These are phyloP conservation scores for Mystacides longicornis DNA, from an alignment of 2,888 invertebrate species.

Conservation along the genomic window DNA sequence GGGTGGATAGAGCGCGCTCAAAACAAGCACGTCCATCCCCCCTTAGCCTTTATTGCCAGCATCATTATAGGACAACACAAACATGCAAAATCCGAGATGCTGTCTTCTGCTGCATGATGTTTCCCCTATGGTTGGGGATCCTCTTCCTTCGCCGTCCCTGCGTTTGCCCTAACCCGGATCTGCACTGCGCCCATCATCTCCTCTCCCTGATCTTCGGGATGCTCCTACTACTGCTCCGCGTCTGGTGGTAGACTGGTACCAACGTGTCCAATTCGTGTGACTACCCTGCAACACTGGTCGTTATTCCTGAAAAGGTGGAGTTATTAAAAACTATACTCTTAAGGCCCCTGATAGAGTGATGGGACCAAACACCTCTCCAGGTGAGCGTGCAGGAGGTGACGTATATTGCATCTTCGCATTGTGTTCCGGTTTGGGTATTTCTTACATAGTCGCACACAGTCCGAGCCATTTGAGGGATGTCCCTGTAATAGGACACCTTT, in stretches of 20 bases:
- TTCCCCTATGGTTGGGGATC: no score
- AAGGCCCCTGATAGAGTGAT: background rate
- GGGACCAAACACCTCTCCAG: background rate
- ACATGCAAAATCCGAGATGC: no score
- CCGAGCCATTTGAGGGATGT: background rate
- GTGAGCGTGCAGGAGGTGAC: background rate
- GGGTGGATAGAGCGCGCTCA: no score
- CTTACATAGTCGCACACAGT: background rate
- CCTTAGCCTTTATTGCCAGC: no score
- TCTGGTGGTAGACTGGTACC: background rate
- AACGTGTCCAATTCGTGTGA: background rate
- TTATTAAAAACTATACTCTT: background rate
- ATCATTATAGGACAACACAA: no score
- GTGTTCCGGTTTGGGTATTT: background rate
- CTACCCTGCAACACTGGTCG: conserved; percentile 1
- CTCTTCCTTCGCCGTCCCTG: no score
- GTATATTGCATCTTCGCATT: background rate
- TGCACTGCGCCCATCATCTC: no score
- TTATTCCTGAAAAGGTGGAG: background rate
- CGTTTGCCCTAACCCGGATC: no score
- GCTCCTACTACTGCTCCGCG: background rate
- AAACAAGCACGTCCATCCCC: no score
- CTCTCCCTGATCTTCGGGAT: background rate
- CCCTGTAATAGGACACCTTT: background rate
- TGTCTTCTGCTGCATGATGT: no score